Evolutionary conservation across 1,140 invertebrate genomes (phyloP).

Genomic region (Leptopilina clavipes): DNA sequence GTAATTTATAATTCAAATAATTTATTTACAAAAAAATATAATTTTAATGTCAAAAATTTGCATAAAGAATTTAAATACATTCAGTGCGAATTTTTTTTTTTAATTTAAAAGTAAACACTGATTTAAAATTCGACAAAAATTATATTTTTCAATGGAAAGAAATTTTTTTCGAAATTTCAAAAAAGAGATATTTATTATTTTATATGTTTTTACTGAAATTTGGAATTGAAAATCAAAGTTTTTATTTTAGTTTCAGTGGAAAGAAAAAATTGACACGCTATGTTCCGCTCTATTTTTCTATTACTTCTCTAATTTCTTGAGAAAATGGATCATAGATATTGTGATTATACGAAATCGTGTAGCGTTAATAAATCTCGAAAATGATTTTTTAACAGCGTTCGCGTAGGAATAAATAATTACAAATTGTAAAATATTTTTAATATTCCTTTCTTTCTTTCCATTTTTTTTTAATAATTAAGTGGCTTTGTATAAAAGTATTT

Average conservation of each 20-base stretch:
- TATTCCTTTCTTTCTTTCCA: too few relatives aligned
- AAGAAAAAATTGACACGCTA: not conserved
- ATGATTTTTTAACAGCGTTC: not conserved
- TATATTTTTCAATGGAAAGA: too few relatives aligned
- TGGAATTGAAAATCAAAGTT: not conserved
- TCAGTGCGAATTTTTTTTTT: too few relatives aligned
- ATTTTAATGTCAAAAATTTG: too few relatives aligned
- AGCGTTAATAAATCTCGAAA: not conserved
- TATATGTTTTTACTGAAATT: too few relatives aligned
- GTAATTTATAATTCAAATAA: too few relatives aligned
- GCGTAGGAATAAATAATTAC: not conserved
- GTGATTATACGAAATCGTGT: not conserved
- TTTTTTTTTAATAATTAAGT: slow-evolving; percentile 2
- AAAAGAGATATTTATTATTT: too few relatives aligned
- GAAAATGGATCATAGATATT: not conserved
- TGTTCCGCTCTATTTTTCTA: slow-evolving; percentile 17
- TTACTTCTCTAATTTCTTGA: not conserved
- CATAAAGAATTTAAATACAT: too few relatives aligned
- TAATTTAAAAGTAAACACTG: too few relatives aligned
- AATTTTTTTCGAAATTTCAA: too few relatives aligned
- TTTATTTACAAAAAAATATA: too few relatives aligned
- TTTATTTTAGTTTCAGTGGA: slow-evolving; percentile 21
- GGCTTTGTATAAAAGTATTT: not conserved
- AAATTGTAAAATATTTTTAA: not conserved
- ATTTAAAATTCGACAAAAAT: too few relatives aligned